Conservation (phyloP, 2,113 vertebrate genomes). For the Sterrhoptilus dennistouni region DNA sequence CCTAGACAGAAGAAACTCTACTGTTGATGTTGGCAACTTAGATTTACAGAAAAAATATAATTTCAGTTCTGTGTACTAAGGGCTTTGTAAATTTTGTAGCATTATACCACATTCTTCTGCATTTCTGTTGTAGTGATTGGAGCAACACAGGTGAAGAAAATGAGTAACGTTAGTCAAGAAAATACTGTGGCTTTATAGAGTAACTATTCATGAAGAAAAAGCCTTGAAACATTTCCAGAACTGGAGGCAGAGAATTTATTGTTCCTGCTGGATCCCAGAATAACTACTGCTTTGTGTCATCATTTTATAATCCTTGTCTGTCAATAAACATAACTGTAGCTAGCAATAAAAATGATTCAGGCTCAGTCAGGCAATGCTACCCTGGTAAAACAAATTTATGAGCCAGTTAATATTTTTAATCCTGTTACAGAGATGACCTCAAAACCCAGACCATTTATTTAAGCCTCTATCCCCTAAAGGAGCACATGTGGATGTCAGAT, state of each 20-base stretch:
- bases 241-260: constrained; percentile 66
- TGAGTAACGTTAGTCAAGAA: constrained; percentile 22
- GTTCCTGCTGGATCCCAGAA: constrained; percentile 61
- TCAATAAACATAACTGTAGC: constrained; percentile 69
- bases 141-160: constrained; percentile 11
- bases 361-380: constrained; percentile 23
- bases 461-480: constrained; percentile 21
- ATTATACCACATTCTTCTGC: background rate
- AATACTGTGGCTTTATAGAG: constrained; percentile 18
- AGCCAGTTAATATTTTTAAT: constrained; percentile 65
- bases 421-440: constrained; percentile 59
- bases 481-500: constrained; percentile 20
- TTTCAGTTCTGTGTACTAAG: background rate
- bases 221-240: constrained; percentile 67
- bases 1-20: background rate
- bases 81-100: background rate
- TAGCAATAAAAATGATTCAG: constrained; percentile 58
- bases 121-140: background rate
- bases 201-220: constrained; percentile 60
- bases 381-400: constrained; percentile 58
- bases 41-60: background rate
- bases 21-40: background rate
- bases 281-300: constrained; percentile 68
- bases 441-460: constrained; percentile 43
- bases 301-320: constrained; percentile 69